phyloP scores from a whole-genome alignment of 2,888 invertebrate species.

The Drosophila conformis region DNA sequence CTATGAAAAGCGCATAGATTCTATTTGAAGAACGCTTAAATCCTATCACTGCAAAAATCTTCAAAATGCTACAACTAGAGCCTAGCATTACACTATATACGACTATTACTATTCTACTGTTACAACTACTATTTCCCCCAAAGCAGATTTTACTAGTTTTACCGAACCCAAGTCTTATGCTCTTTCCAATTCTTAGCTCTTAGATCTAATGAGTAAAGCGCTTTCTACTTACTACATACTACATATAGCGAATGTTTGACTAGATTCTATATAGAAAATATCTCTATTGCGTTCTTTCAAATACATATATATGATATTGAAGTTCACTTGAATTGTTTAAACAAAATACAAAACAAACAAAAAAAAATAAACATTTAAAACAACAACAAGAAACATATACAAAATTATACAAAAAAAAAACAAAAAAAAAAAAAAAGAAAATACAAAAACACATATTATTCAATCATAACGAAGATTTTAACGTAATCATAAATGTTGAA shows the following conservation, averaged over 20 bases:
- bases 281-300: constrained; percentile 70
- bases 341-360: constrained; percentile 40
- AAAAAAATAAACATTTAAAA: constrained; percentile 36
- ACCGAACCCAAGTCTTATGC: constrained; percentile 60
- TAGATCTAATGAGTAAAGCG: constrained; percentile 38
- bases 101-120: constrained; percentile 24
- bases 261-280: constrained; percentile 68
- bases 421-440: constrained; percentile 6
- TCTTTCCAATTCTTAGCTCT: constrained; percentile 57
- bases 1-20: constrained; percentile 53
- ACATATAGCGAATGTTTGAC: constrained; percentile 68
- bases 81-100: constrained; percentile 18
- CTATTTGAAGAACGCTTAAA: constrained; percentile 35
- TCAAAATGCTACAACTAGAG: constrained; percentile 25
- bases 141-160: constrained; percentile 56
- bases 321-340: constrained; percentile 70
- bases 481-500: constrained; percentile 76
- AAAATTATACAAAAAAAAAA: constrained; percentile 45
- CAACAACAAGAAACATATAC: constrained; percentile 33
- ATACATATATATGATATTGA: constrained; percentile 64
- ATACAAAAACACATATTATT: constrained; percentile 64
- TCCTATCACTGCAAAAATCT: constrained; percentile 29
- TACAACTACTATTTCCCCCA: constrained; percentile 23
- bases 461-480: constrained; percentile 71
- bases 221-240: constrained; percentile 52